Percentiles rank a stretch among this genome's conserved stretches.
Evolutionary conservation across 2,113 vertebrate species (phyloP).

Genomic region (Panthera leo): DNA sequence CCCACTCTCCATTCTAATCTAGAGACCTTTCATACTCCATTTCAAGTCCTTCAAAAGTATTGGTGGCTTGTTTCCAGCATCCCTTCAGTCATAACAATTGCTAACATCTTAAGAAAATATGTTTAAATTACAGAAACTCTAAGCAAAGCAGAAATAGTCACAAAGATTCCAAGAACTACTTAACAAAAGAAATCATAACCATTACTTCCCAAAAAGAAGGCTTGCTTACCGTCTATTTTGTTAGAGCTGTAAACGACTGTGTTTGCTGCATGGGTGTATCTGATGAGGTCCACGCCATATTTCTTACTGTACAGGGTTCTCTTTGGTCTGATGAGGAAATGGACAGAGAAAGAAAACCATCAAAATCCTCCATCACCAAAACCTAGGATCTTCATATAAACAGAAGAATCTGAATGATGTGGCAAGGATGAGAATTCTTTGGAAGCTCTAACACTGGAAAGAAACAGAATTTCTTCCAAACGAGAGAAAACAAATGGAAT

Average conservation of each 20-base stretch:
- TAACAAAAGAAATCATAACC: conserved; percentile 31
- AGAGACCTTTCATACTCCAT: conserved; percentile 11
- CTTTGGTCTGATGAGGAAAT: conserved; percentile 91
- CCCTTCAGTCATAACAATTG: conserved; percentile 40
- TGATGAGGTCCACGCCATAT: conserved; percentile 99
- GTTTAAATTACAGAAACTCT: conserved; percentile 51
- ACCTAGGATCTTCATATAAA: background rate
- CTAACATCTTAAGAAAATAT: conserved; percentile 47
- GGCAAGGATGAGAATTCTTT: background rate
- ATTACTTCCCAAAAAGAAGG: conserved; percentile 8
- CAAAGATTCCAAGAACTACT: conserved; percentile 45
- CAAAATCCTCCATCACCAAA: conserved; percentile 32
- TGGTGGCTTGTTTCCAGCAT: conserved; percentile 33
- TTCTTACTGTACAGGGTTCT: conserved; percentile 99
- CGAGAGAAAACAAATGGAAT: background rate
- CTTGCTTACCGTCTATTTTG: conserved; percentile 98
- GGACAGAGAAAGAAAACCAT: conserved; percentile 38
- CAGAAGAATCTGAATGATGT: background rate
- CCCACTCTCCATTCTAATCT: conserved; percentile 21
- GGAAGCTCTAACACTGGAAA: background rate
- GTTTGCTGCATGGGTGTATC: conserved; percentile 99
- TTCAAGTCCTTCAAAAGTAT: conserved; percentile 46
- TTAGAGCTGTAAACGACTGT: conserved; percentile 99
- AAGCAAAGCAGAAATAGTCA: conserved; percentile 45
- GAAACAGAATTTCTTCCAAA: conserved; percentile 51